Conservation (phyloP, 2,888 invertebrate species). For the Carpatolechia fugitivella region DNA sequence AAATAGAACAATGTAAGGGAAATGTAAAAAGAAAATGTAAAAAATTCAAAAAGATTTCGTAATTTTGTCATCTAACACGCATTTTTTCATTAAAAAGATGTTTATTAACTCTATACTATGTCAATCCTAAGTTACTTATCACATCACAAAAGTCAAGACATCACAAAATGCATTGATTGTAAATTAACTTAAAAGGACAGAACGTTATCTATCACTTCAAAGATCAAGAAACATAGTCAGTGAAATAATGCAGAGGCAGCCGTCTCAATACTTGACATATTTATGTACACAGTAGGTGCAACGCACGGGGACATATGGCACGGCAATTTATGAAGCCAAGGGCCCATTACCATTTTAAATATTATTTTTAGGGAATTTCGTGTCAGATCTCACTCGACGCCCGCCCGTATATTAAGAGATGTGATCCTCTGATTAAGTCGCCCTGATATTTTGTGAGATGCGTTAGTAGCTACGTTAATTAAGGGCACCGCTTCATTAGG, state of each 20-base stretch:
- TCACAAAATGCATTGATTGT: background rate
- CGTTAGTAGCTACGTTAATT: conserved; percentile 69
- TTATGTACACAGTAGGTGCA: conserved; percentile 78
- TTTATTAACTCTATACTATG: no score
- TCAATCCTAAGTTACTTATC: background rate
- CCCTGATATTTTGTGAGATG: conserved; percentile 61
- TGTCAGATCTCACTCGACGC: conserved; percentile 78
- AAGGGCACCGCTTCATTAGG: conserved; percentile 45
- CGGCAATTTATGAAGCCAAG: conserved; percentile 75
- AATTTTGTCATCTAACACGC: no score
- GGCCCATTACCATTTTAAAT: conserved; percentile 79
- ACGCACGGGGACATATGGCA: conserved; percentile 74
- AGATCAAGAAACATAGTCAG: conserved; percentile 50
- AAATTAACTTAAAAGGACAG: conserved; percentile 11
- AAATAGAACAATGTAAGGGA: no score
- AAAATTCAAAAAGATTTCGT: no score
- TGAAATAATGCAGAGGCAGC: conserved; percentile 55
- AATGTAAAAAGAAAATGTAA: no score
- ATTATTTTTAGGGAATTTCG: conserved; percentile 80
- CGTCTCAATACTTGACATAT: conserved; percentile 76
- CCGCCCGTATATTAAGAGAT: conserved; percentile 75
- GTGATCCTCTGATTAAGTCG: conserved; percentile 76
- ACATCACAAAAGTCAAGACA: background rate
- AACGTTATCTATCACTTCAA: conserved; percentile 27
- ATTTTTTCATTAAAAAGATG: no score